Evolutionary conservation across 2,888 invertebrate species (phyloP), one percentile per base, ranked within the genome.

Genomic region (Stenurella melanura): DNA sequence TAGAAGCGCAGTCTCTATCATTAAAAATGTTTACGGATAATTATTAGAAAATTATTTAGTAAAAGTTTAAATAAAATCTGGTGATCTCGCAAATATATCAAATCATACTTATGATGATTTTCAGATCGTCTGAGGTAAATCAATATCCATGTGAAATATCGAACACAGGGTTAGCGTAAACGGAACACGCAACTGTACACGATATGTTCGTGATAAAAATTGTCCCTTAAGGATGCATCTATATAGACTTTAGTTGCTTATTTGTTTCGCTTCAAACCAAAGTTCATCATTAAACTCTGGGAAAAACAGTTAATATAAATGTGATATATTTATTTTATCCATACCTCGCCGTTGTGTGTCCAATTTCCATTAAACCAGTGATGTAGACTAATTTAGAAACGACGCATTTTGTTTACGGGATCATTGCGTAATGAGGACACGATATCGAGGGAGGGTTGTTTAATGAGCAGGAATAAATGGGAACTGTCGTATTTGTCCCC

Each of bases 391-490:
- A 17, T 50, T n/a, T 50, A n/a, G 0, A 50, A 15, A 42, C 3
- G 50, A 17, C 50, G n/a, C 50, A 15, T 42, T 42, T 15, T 42
- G 12, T 42, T 42, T 42, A 15, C 11, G 0, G 42, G 42, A 42
- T 50, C 50, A 50, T 50, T 50, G 12, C 50, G n/a, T 50, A 50
- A 50, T 50, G 50, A 50, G 50, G 50, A n/a, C 50, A 50, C n/a
- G 15, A 15, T 50, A n/a, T n/a, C 50, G 50, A 50, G n/a, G n/a
- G 50, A 50, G 50, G 50, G 15, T 50, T 50, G 50, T 15, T 50
- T 50, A 50, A 50, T 50, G 50, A 12, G 5, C 50, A 3, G n/a
- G n/a, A 50, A 50, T 50, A 42, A 42, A 42, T 42, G 42, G 0
- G n/a, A 50, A 50, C 15, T 12, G 50, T 15, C n/a, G 15, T n/a